Percentiles rank a stretch among this genome's conserved stretches.
These are phyloP conservation scores for Silvanus unidentatus DNA, from an alignment of 2,888 invertebrate species.

Conservation along the genomic window DNA sequence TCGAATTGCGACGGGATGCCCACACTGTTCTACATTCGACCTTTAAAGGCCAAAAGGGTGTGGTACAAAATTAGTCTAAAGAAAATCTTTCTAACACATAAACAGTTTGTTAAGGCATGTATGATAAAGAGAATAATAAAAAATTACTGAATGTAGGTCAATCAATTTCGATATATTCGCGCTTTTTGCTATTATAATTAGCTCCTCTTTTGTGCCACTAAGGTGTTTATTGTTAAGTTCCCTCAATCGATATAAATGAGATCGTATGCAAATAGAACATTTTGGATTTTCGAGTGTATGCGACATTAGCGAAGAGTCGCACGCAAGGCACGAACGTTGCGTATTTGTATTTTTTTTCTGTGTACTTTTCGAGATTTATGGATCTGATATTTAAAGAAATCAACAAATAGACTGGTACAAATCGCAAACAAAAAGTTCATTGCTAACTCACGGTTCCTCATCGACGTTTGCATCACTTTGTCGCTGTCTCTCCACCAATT, in stretches of 20 bases:
- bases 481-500: slow-evolving; percentile 61
- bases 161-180: too few relatives aligned
- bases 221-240: too few relatives aligned
- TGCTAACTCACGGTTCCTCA: slow-evolving; percentile 4
- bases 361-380: too few relatives aligned
- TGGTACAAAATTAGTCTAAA: slow-evolving; percentile 25
- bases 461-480: slow-evolving; percentile 35
- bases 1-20: slow-evolving; percentile 24
- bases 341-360: too few relatives aligned
- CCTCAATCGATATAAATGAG: background rate
- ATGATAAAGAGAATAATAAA: too few relatives aligned
- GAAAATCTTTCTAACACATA: slow-evolving; percentile 24
- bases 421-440: too few relatives aligned
- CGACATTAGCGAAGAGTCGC: background rate
- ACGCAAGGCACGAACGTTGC: background rate
- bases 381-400: too few relatives aligned
- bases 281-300: background rate
- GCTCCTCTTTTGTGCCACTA: too few relatives aligned
- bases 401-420: too few relatives aligned
- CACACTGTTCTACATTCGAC: slow-evolving; percentile 22
- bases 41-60: slow-evolving; percentile 4
- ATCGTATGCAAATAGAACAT: slow-evolving; percentile 2
- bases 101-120: slow-evolving; percentile 20
- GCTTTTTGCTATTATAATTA: too few relatives aligned
- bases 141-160: too few relatives aligned